Conservation (phyloP, 2,888 invertebrate genomes). For the Diachrysia chrysitis region DNA sequence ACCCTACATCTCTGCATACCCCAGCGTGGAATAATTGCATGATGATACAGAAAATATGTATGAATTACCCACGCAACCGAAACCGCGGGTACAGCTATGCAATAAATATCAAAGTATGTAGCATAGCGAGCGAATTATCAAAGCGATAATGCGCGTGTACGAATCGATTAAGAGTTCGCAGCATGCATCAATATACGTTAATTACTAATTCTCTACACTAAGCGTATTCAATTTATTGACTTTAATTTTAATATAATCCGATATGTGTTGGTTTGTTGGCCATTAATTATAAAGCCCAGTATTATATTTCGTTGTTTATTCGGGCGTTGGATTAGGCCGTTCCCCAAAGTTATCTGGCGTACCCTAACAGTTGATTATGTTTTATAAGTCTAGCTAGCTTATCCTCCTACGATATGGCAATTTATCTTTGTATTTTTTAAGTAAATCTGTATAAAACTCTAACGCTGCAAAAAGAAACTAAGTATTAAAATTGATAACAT, state of each 20-base stretch:
- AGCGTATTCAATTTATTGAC: conserved; percentile 32
- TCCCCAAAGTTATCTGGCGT: not conserved
- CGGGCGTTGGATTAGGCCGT: not conserved
- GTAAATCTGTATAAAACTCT: not conserved
- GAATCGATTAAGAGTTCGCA: conserved; percentile 53
- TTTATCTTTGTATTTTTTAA: not conserved
- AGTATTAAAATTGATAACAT: not conserved
- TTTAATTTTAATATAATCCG: conserved; percentile 37
- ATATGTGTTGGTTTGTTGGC: not conserved
- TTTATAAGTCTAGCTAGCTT: conserved; percentile 1
- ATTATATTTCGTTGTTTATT: conserved; percentile 2
- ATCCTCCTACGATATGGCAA: conserved; percentile 1
- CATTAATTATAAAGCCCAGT: not conserved
- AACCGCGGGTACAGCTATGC: conserved; percentile 3
- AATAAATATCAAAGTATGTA: conserved; percentile 12
- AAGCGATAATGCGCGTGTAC: conserved; percentile 46
- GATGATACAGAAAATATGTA: conserved; percentile 1
- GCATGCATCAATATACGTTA: conserved; percentile 46
- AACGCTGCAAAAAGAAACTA: not conserved
- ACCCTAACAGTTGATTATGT: not conserved
- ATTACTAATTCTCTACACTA: conserved; percentile 53
- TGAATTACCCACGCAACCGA: conserved; percentile 1
- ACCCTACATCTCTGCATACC: not conserved
- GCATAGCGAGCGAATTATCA: conserved; percentile 30
- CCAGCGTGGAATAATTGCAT: not conserved